Evolutionary conservation across 1,140 invertebrate species (phyloP).

Genomic region (Bombus picipes): DNA sequence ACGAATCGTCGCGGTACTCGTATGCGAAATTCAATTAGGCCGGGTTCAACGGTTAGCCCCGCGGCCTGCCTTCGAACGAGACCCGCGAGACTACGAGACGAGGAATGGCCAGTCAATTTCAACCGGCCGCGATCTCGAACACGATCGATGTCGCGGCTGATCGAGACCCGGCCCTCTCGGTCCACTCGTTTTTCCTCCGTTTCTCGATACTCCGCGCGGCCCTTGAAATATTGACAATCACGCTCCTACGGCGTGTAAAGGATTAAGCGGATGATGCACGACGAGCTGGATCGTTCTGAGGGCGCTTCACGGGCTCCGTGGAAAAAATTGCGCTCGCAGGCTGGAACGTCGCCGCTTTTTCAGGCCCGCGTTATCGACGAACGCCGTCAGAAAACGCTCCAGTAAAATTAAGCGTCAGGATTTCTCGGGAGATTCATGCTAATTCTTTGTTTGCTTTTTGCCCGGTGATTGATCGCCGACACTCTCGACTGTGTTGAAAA

Average conservation of each 20-base stretch:
- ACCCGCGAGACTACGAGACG: conserved; percentile 49
- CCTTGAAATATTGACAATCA: conserved; percentile 37
- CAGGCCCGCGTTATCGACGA: neutral
- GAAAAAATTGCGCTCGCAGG: conserved; percentile 22
- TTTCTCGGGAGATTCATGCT: neutral
- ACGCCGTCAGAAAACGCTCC: neutral
- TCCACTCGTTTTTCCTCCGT: conserved; percentile 25
- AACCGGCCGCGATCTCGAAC: conserved; percentile 24
- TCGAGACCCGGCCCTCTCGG: neutral
- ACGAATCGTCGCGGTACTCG: conserved; percentile 60
- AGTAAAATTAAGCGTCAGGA: conserved; percentile 16
- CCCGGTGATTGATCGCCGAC: conserved; percentile 13
- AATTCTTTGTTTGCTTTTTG: conserved; percentile 22
- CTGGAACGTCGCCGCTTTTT: conserved; percentile 2
- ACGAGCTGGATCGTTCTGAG: neutral
- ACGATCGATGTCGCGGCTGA: conserved; percentile 24
- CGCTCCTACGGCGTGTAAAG: conserved; percentile 17
- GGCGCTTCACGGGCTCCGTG: neutral
- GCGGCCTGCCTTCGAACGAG: conserved; percentile 56
- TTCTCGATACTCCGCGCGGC: neutral
- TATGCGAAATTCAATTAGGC: conserved; percentile 69
- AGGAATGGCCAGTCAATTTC: conserved; percentile 35
- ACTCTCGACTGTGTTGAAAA: neutral
- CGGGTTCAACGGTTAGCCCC: conserved; percentile 57
- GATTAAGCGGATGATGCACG: conserved; percentile 32